Percentiles rank a stretch among this genome's conserved stretches.
phyloP scores from a whole-genome alignment of 2,113 vertebrate species.

The Burhinus bistriatus region DNA sequence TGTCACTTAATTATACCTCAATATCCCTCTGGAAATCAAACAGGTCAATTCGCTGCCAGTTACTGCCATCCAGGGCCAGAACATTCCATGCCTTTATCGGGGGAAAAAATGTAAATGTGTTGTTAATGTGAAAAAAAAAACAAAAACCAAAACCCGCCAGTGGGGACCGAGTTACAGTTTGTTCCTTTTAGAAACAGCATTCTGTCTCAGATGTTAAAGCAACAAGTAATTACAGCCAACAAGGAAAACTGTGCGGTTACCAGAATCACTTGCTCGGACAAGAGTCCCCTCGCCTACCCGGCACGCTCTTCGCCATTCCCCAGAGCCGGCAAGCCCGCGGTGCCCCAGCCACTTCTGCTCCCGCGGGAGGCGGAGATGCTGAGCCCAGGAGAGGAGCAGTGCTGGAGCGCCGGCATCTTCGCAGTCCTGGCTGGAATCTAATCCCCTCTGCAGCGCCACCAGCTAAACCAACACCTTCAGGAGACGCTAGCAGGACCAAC shows the following conservation, averaged over 20 bases:
- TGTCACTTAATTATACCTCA: constrained; percentile 82
- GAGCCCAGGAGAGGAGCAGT: not conserved
- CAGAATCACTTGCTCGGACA: not conserved
- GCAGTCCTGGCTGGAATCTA: not conserved
- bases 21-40: constrained; percentile 99
- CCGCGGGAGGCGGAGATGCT: accelerated
- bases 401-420: not conserved
- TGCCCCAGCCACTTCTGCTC: not conserved
- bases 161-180: not conserved
- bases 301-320: too few species aligned
- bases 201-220: not conserved
- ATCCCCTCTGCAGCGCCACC: not conserved
- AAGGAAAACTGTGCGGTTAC: not conserved
- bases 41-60: constrained; percentile 98
- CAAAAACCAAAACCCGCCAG: not conserved
- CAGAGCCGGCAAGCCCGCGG: not conserved
- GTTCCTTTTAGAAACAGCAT: not conserved
- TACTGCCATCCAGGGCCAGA: constrained; percentile 96
- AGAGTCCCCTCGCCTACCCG: not conserved
- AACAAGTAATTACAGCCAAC: not conserved
- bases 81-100: constrained; percentile 92
- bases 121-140: constrained; percentile 15
- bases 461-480: not conserved
- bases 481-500: not conserved
- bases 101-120: not conserved